These are phyloP conservation scores for Tapirus terrestris DNA, from an alignment of 2,113 vertebrate species.

Conservation along the genomic window DNA sequence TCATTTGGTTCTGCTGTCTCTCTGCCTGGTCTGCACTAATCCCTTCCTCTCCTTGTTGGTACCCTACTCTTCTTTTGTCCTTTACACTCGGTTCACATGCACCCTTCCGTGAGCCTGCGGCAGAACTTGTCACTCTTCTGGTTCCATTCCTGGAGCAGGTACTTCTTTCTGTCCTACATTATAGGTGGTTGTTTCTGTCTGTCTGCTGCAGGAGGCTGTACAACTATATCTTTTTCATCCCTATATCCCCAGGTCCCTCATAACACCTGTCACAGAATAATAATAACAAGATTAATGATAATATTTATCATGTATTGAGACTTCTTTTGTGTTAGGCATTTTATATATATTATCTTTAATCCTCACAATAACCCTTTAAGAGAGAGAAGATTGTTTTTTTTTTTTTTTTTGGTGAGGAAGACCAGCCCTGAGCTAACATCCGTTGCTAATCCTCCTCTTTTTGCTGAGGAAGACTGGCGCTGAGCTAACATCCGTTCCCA, in stretches of 20 bases:
- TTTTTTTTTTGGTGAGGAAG: neutral
- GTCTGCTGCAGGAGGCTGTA: neutral
- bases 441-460: no score
- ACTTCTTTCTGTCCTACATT: fast-evolving
- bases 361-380: constrained; percentile 20
- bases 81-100: neutral
- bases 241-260: neutral
- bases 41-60: neutral
- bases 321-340: neutral
- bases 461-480: no score
- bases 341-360: constrained; percentile 14
- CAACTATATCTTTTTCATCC: neutral
- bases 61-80: neutral
- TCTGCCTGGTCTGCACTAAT: neutral
- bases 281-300: neutral
- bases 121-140: neutral
- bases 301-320: neutral
- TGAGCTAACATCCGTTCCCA: no score
- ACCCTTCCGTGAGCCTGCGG: neutral
- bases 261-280: neutral
- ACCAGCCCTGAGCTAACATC: no score
- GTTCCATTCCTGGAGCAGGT: neutral
- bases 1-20: neutral
- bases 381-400: constrained; percentile 21
- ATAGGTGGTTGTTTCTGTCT: neutral